These are phyloP conservation scores for Euglossa dilemma DNA, from an alignment of 1,140 invertebrate species.

Conservation along the genomic window DNA sequence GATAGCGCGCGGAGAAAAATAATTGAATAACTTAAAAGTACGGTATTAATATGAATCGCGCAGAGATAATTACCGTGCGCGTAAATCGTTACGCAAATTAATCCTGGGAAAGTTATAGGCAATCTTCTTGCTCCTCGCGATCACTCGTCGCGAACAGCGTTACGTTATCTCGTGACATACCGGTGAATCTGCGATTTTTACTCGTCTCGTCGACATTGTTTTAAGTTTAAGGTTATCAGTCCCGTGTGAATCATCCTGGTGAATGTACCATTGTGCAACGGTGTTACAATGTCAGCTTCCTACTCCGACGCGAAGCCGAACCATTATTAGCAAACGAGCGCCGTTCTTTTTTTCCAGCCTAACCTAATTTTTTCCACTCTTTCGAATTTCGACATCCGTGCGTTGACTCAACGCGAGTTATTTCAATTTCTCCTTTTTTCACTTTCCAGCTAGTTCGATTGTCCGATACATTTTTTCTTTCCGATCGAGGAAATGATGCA, in stretches of 20 bases:
- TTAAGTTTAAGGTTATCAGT: slow-evolving; percentile 13
- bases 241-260: neutral
- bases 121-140: neutral
- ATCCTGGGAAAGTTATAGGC: neutral
- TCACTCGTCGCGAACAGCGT: neutral
- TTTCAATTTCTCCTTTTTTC: neutral
- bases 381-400: neutral
- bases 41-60: too few species aligned
- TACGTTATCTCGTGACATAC: neutral
- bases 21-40: too few species aligned
- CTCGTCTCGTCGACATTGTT: neutral
- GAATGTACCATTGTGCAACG: slow-evolving; percentile 11
- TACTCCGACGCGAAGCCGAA: neutral
- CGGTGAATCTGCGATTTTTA: neutral
- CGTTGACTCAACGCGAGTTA: too few species aligned
- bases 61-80: too few species aligned
- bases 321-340: neutral
- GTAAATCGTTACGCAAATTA: neutral
- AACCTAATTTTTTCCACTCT: neutral
- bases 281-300: slow-evolving; percentile 8
- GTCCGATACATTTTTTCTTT: neutral
- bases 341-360: neutral
- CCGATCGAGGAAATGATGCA: neutral
- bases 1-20: too few species aligned
- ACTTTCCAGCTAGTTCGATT: neutral